Evolutionary conservation across 2,888 invertebrate species (phyloP), one percentile per base, ranked within the genome.

Genomic region (Drosophila quinaria): DNA sequence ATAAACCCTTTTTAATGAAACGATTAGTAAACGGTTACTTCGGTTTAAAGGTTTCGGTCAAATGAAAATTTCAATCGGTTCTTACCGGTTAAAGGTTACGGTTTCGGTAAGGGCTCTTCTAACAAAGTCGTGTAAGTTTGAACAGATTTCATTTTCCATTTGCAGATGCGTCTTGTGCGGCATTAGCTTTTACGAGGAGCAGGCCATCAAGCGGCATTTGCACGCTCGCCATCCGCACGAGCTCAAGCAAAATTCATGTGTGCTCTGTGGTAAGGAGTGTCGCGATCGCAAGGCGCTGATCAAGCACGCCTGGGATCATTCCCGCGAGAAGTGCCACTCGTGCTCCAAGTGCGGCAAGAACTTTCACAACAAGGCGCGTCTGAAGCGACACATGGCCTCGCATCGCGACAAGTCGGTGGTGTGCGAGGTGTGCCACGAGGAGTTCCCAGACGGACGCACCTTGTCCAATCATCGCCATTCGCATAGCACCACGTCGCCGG

Each of bases 401-500:
- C 96, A 96, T 91, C 94, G 95, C 9, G 95, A 96, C 79, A 96
- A 95, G 91, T 95, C 95, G 51, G 95, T 95, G 1, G 93, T 94
- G 1, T 96, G 96, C 78, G 95, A 95, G 70, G 95, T 95, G 6
- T 96, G 96, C 81, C 95, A 95, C 3, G 95, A 95, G 74, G 95
- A 95, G 82, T 96, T 96, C 79, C 95, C 95, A 0, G 96, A 96
- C 78, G 95, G 95, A 0, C 93, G 95, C 29, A 94, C 95, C 0
- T 92, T 96, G 0, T 95, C 95, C 87, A 95, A 95, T 86, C 96
- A 96, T 89, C 93, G 95, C 49, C 95, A 96, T 87, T 95, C 95
- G 62, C 95, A 95, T 76, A 92, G 92, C 71, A 92, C 92, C 47
- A 90, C 92, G 0, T 90, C 92, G n/a, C 90, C 92, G 31, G 94